Percentiles rank a stretch among this genome's conserved stretches.
Evolutionary conservation across 1,140 invertebrate species (phyloP).

Genomic region (Ceratina australensis): DNA sequence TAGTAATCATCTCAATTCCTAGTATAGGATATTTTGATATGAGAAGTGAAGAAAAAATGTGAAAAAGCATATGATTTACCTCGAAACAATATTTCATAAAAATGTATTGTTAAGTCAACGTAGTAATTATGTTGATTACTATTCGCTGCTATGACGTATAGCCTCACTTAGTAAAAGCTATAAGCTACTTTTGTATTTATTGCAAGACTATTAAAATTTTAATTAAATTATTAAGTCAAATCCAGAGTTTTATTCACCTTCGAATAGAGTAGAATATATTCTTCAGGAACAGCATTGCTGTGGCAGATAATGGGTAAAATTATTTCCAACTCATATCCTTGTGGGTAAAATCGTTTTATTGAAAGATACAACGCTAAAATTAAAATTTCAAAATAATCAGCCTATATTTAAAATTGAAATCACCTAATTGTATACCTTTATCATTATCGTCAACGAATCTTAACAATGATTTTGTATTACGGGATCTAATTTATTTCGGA

Average conservation of each 20-base stretch:
- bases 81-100: no score
- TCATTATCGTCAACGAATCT: no score
- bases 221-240: no score
- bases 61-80: no score
- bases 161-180: no score
- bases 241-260: no score
- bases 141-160: no score
- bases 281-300: not conserved
- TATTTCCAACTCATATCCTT: not conserved
- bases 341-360: slow-evolving; percentile 20
- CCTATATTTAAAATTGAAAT: slow-evolving; percentile 2
- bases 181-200: no score
- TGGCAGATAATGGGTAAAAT: not conserved
- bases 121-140: no score
- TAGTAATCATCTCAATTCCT: not conserved
- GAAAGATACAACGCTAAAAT: not conserved
- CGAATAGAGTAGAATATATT: not conserved
- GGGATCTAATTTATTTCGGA: not conserved
- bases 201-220: no score
- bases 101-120: no score
- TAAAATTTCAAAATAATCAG: slow-evolving; percentile 1
- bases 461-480: not conserved
- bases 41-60: not conserved
- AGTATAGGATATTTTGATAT: not conserved
- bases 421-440: not conserved